A percentile compares a stretch with the other conserved stretches of the same genome.
These are phyloP conservation scores for Catalaphyllia jardinei DNA, from an alignment of 64 coral and sea anemone species.

Conservation along the genomic window DNA sequence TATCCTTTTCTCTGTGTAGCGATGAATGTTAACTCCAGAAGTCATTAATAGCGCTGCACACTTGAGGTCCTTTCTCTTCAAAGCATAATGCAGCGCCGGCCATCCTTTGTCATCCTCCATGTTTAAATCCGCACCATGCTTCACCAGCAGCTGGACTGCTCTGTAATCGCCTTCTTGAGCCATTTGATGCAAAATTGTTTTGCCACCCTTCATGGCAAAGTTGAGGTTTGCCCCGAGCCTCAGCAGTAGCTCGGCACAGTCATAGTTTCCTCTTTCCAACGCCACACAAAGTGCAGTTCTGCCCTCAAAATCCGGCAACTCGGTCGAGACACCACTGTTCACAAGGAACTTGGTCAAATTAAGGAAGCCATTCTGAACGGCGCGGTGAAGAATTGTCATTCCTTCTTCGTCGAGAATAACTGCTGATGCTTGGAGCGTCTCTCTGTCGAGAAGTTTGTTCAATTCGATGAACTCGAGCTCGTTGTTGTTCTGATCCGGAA, in stretches of 20 bases:
- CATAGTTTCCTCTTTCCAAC: conserved; percentile 50
- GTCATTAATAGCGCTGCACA: conserved; percentile 59
- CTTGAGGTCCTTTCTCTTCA: conserved; percentile 52
- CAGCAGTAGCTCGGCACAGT: conserved; percentile 58
- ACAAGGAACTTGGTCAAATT: conserved; percentile 40
- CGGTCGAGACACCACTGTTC: conserved; percentile 58
- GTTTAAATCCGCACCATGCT: conserved; percentile 46
- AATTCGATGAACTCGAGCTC: conserved; percentile 34
- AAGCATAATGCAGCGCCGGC: conserved; percentile 59
- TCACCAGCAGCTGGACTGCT: conserved; percentile 45
- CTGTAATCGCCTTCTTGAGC: conserved; percentile 37
- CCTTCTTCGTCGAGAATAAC: conserved; percentile 45
- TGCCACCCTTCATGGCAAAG: conserved; percentile 34
- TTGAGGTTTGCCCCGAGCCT: conserved; percentile 36
- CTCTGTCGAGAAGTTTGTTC: conserved; percentile 36
- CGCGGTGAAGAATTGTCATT: conserved; percentile 42
- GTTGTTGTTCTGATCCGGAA: conserved; percentile 22
- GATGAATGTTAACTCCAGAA: conserved; percentile 26
- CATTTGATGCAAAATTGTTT: conserved; percentile 56
- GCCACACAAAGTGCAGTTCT: conserved; percentile 53
- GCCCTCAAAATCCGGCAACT: conserved; percentile 32
- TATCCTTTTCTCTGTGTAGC: conserved; percentile 57
- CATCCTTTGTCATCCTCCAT: conserved; percentile 53
- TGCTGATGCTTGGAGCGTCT: conserved; percentile 22
- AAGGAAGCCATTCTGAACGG: conserved; percentile 42